Percentiles rank a stretch among this genome's conserved stretches.
Conservation (phyloP, 2,888 invertebrate species). For the Lepidochrysops patricia region DNA sequence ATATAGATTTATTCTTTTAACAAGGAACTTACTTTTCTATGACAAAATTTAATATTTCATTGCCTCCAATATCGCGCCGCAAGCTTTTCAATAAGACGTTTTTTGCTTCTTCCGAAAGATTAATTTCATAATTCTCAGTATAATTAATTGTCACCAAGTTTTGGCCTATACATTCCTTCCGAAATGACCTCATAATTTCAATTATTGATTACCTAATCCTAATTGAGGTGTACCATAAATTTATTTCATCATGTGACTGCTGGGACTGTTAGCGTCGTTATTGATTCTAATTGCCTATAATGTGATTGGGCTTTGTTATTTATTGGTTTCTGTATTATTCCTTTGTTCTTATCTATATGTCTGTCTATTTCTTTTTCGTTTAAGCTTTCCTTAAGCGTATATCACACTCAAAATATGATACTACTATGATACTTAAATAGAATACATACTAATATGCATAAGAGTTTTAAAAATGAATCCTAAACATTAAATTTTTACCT, state of each 20-base stretch:
- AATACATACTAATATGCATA: no score
- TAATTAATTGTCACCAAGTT: conserved; percentile 2
- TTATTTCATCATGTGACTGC: not conserved
- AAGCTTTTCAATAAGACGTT: not conserved
- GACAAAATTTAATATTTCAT: not conserved
- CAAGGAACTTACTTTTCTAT: not conserved
- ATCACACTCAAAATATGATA: no score
- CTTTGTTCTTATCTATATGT: no score
- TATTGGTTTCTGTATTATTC: no score
- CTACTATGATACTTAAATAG: no score
- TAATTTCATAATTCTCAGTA: not conserved
- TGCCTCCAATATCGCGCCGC: not conserved
- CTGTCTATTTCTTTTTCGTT: no score
- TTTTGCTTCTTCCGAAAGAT: not conserved
- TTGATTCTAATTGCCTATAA: not conserved
- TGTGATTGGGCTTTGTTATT: no score
- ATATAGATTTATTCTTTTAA: not conserved
- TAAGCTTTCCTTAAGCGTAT: no score
- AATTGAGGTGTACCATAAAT: not conserved
- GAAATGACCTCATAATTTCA: conserved; percentile 1
- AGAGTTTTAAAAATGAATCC: no score
- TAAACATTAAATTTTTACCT: no score
- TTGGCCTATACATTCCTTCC: not conserved
- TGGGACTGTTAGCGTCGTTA: not conserved
- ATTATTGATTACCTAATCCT: not conserved